phyloP scores from a whole-genome alignment of 2,113 vertebrate genomes.

The Labrus mixtus region DNA sequence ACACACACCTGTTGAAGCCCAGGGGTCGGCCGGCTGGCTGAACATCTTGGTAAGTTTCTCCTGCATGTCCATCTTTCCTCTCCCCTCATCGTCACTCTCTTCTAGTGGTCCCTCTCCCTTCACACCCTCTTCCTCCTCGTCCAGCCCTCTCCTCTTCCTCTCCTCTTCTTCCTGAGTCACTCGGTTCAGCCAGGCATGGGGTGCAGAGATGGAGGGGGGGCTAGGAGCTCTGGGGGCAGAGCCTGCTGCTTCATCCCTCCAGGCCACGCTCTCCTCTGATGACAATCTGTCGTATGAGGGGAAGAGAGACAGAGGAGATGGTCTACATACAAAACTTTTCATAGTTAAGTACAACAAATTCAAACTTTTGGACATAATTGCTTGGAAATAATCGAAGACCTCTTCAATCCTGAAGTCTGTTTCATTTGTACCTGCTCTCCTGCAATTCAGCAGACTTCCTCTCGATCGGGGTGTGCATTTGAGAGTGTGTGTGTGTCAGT shows the following conservation, averaged over 20 bases:
- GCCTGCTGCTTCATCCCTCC: constrained; percentile 69
- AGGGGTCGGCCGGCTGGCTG: constrained; percentile 88
- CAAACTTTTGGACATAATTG: background rate
- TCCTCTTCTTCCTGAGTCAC: constrained; percentile 88
- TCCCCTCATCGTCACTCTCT: constrained; percentile 60
- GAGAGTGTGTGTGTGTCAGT: constrained; percentile 60
- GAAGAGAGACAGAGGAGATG: background rate
- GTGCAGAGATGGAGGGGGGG: constrained; percentile 54
- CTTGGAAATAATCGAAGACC: background rate
- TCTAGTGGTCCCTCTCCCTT: constrained; percentile 73
- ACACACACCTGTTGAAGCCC: constrained; percentile 85
- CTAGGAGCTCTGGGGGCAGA: constrained; percentile 50
- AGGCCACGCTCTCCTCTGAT: constrained; percentile 66
- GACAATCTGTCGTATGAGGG: constrained; percentile 63
- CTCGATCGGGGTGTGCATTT: constrained; percentile 60
- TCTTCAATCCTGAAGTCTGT: background rate
- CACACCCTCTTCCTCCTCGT: constrained; percentile 82
- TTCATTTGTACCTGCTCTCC: constrained; percentile 70
- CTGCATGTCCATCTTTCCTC: constrained; percentile 86
- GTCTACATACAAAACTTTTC: background rate
- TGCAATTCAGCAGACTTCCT: constrained; percentile 74
- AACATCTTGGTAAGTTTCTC: constrained; percentile 92
- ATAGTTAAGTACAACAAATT: too few species aligned
- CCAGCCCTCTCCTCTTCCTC: constrained; percentile 82
- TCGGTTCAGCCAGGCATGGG: constrained; percentile 83